Percentiles rank a stretch among this genome's conserved stretches.
Evolutionary conservation across 2,888 invertebrate genomes (phyloP).

Genomic region (Cremastinae sp.): DNA sequence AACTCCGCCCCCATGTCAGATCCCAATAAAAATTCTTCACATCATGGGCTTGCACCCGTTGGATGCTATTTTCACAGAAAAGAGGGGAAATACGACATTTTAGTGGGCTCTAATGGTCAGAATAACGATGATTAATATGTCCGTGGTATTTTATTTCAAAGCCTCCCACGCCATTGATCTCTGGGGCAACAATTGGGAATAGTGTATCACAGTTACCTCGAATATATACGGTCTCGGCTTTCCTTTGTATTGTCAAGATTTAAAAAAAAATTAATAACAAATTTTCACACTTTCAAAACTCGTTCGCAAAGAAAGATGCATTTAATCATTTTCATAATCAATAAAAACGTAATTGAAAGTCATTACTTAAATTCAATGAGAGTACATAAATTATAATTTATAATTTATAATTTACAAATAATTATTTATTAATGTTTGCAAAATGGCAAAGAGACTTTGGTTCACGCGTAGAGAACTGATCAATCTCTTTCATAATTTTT

Average conservation of each 20-base stretch:
- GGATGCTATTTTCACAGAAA: slow-evolving; percentile 36
- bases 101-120: slow-evolving; percentile 29
- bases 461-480: neutral
- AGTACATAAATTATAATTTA: no score
- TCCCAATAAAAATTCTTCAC: slow-evolving; percentile 18
- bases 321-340: neutral
- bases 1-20: no score
- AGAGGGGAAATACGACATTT: neutral
- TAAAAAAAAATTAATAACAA: no score
- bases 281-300: neutral
- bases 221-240: slow-evolving; percentile 21
- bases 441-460: slow-evolving; percentile 8
- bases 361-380: neutral
- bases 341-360: neutral
- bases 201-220: slow-evolving; percentile 23
- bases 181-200: slow-evolving; percentile 28
- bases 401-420: no score
- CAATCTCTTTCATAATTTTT: slow-evolving; percentile 1
- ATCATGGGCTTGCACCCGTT: slow-evolving; percentile 38
- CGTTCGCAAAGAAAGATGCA: neutral
- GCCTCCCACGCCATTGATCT: slow-evolving; percentile 4
- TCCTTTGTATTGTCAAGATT: slow-evolving; percentile 34
- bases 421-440: neutral
- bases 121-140: slow-evolving; percentile 22
- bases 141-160: slow-evolving; percentile 33